Base-by-base conservation (phyloP, 2,888 invertebrate species). In the Diabrotica balteata region DNA sequence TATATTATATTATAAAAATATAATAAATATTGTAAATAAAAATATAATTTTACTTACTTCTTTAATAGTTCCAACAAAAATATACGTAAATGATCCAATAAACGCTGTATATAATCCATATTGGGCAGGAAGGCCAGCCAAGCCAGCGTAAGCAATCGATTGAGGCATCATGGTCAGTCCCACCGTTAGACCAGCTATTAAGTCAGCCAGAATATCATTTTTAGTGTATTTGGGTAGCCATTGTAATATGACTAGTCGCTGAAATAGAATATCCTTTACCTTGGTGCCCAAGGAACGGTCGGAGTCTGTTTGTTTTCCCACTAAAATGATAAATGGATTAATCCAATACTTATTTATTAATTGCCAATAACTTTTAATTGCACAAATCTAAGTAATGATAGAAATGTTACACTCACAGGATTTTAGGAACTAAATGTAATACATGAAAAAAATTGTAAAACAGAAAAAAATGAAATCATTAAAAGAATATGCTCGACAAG, bases 91-190 rank as follows among this genome's bases (percentile, higher is more conserved):
- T 62, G 93, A 92, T n/a, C 91, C 91, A 83, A 96, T 88, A 82
- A 97, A 95, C 0, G 96, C 91, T 2, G 96, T 94, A 83, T 97
- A 97, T 32, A 98, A 87, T 0, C 97, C 98, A 85, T 94, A 95
- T 88, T 96, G 93, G 44, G 96, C 91, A 17, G 93, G 90, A 62
- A 96, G 85, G 57, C 92, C 91, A 9, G 96, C 96, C 57, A 97
- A 86, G 59, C 92, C 87, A 49, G 96, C 96, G 83, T 96, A 96
- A 10, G 96, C 97, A 77, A 97, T 92, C 76, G 95, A 94, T 85
- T 96, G 96, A 7, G 97, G 97, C 77, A 97, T 95, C 80, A 97
- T 91, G 6, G 96, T 97, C 62, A 97, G 86, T 0, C 96, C 96
- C 8, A 97, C 88, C 2, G 97, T 95, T 58, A 96, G 81, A 49